Base-by-base conservation (phyloP, 1,140 invertebrate species). In the Gryon sp. region DNA sequence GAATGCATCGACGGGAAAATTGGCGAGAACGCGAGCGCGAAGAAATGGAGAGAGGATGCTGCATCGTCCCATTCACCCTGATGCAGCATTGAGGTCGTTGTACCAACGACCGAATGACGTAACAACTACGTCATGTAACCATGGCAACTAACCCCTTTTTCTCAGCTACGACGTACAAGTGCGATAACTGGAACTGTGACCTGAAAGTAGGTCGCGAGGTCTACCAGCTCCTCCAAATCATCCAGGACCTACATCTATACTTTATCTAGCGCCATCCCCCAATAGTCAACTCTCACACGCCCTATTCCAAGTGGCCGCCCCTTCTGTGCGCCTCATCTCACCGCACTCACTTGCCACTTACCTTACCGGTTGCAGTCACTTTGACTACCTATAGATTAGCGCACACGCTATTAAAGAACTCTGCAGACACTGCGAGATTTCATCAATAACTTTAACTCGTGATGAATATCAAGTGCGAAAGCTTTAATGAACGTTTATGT, bases 61-160 rank as follows among this genome's bases (percentile, higher is more conserved):
- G 60, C 77, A 79, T 75, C 72, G 46, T 72, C 77, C 73, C 77
- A 79, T 76, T 79, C 73, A 79, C 55, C 65, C 50, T 60, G 59
- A 38, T 68, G 50, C 57, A 53, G 55, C 18, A 30, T n/a, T 36
- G 59, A 48, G 73, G 78, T 79, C 68, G 73, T 63, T 70, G 78
- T 15, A 79, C 73, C 52, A 60, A 38, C 60, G 43, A 32, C 52
- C 46, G 53, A 70, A 73, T 79, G 77, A 79, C 78, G 78, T 60
- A 65, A 60, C 46, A 14, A 22, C 68, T 65, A 79, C 78, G 73
- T 79, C 78, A 79, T 48, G 73, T 79, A 22, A 36, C 59, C 73
- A 76, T 68, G 22, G 57, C 30, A 46, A 76, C 63, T 59, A 57
- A 57, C 50, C 65, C 62, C 69, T 43, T 70, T 66, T 55, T 36